Conservation (phyloP, 2,797 vertebrate species). For the Iguana delicatissima region DNA sequence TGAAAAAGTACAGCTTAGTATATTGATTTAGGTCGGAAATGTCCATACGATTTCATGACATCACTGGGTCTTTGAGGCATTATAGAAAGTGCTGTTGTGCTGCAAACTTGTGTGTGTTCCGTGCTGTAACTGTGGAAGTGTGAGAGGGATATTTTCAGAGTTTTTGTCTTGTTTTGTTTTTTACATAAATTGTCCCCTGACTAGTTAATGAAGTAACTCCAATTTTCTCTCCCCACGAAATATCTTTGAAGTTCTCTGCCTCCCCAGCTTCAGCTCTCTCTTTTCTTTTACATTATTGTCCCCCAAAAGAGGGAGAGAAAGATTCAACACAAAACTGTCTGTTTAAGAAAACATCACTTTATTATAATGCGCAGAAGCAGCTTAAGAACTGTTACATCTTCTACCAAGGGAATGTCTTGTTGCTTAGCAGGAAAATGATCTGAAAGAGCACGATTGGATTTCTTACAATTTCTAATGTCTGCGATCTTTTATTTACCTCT, state of each 20-base stretch:
- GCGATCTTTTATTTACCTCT: slow-evolving; percentile 22
- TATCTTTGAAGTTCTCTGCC: not conserved
- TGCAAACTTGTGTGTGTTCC: not conserved
- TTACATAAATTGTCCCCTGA: no score
- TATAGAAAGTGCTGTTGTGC: not conserved
- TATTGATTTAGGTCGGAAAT: no score
- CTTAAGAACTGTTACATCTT: slow-evolving; percentile 40
- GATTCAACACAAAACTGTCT: not conserved
- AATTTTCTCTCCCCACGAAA: not conserved
- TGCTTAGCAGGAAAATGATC: not conserved
- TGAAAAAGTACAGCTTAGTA: no score
- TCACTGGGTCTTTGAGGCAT: no score
- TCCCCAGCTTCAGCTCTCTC: not conserved
- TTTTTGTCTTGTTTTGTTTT: no score
- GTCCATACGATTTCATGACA: no score
- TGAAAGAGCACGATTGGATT: not conserved
- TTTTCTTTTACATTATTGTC: no score
- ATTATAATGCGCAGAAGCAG: not conserved
- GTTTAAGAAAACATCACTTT: not conserved
- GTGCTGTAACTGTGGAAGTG: not conserved
- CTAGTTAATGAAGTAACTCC: not conserved
- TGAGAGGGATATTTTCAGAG: not conserved
- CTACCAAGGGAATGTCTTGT: slow-evolving; percentile 33
- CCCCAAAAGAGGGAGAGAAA: not conserved
- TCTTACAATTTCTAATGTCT: not conserved